These are phyloP conservation scores for Macaria liturata DNA, from an alignment of 2,888 invertebrate species.

Conservation along the genomic window DNA sequence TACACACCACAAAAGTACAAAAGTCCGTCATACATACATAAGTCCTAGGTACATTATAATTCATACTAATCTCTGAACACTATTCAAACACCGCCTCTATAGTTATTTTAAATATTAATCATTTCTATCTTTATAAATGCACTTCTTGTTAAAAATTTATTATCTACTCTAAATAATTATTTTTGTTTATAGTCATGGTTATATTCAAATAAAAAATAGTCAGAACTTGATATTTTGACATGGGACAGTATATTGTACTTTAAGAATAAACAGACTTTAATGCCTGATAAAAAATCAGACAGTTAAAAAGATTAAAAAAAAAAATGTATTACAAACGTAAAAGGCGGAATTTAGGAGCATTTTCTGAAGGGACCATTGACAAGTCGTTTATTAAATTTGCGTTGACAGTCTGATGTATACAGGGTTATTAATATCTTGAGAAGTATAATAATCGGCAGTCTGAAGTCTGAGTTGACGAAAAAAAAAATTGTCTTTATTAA, in stretches of 20 bases:
- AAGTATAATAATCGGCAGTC: no score
- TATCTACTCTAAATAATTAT: conserved; percentile 57
- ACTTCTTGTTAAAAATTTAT: conserved; percentile 73
- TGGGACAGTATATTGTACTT: conserved; percentile 1
- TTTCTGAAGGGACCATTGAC: no score
- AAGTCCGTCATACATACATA: conserved; percentile 62
- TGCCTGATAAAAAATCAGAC: no score
- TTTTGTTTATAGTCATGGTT: conserved; percentile 25
- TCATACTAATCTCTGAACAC: conserved; percentile 66
- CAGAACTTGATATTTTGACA: conserved; percentile 4
- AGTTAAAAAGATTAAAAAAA: no score
- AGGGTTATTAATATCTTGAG: no score
- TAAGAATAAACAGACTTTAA: no score
- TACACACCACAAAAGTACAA: conserved; percentile 77
- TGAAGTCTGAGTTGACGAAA: no score
- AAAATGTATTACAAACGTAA: no score
- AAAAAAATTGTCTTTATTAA: no score
- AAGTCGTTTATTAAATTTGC: no score
- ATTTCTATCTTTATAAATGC: conserved; percentile 79
- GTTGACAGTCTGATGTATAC: no score
- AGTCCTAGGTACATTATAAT: conserved; percentile 50
- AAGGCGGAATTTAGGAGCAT: no score
- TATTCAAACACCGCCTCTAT: conserved; percentile 68
- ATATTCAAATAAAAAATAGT: conserved; percentile 15
- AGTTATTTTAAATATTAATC: conserved; percentile 63